Conservation (phyloP, 53 echinoderm and acorn worm genomes). For the Stichopus horrens region DNA sequence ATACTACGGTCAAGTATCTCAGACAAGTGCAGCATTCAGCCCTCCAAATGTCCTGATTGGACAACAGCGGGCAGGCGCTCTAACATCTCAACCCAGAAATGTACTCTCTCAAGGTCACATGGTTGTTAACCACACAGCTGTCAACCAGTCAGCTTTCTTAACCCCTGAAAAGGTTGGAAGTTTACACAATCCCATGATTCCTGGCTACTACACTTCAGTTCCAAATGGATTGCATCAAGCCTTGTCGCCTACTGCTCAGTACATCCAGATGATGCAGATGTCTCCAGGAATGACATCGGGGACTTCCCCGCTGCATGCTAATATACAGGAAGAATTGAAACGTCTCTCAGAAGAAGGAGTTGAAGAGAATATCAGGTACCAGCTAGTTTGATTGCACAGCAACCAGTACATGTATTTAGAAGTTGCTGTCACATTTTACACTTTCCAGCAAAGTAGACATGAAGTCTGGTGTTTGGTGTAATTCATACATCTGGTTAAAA, state of each 20-base stretch:
- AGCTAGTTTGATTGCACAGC: neutral
- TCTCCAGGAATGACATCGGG: conserved; percentile 10
- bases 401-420: neutral
- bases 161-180: neutral
- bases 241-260: neutral
- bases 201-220: neutral
- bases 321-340: conserved; percentile 52
- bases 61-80: neutral
- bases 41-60: neutral
- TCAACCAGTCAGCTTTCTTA: neutral
- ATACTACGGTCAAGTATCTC: neutral
- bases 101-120: neutral
- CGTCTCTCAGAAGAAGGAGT: conserved; percentile 65
- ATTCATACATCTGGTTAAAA: neutral
- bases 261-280: neutral
- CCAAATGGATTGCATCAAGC: neutral
- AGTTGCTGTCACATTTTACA: neutral
- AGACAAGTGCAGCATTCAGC: neutral
- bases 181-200: neutral
- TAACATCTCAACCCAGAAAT: neutral
- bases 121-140: neutral
- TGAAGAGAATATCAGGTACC: conserved; percentile 63
- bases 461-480: neutral
- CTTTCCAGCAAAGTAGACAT: neutral
- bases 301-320: neutral